A percentile compares a stretch with the other conserved stretches of the same genome.
These are phyloP conservation scores for Oxytorus armatus DNA, from an alignment of 2,888 invertebrate genomes.

Conservation along the genomic window DNA sequence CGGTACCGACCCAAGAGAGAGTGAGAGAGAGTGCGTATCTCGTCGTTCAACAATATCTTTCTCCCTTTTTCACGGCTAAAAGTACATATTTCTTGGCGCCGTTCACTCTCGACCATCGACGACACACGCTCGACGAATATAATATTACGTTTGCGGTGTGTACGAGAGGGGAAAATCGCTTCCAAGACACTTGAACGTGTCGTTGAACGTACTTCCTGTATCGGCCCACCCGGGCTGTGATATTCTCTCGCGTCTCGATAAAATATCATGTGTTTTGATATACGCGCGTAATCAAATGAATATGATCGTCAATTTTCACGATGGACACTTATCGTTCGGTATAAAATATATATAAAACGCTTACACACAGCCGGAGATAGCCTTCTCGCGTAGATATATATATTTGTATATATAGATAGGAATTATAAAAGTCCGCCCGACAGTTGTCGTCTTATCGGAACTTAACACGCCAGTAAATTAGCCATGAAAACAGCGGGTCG, in stretches of 20 bases:
- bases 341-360: slow-evolving; percentile 13
- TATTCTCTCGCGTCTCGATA: slow-evolving; percentile 44
- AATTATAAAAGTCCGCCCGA: slow-evolving; percentile 4
- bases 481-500: slow-evolving; percentile 16
- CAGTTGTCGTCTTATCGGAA: background rate
- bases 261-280: slow-evolving; percentile 43
- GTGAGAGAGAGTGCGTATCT: background rate
- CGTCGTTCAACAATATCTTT: slow-evolving; percentile 24
- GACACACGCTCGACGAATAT: slow-evolving; percentile 41
- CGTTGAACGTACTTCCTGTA: slow-evolving; percentile 59
- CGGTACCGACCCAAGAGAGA: slow-evolving; percentile 11
- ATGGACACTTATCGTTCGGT: slow-evolving; percentile 24
- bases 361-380: background rate
- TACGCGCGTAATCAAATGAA: slow-evolving; percentile 45
- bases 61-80: slow-evolving; percentile 39
- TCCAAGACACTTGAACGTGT: slow-evolving; percentile 17
- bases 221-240: slow-evolving; percentile 54
- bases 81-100: slow-evolving; percentile 58
- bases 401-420: slow-evolving; percentile 30
- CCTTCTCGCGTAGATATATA: too few relatives aligned
- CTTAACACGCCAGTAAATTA: background rate
- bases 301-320: slow-evolving; percentile 41
- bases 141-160: slow-evolving; percentile 39
- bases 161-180: too few relatives aligned
- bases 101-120: slow-evolving; percentile 39